A percentile compares a stretch with the other conserved stretches of the same genome.
These are phyloP conservation scores for Jaculus jaculus DNA, from an alignment of 2,113 vertebrate genomes.

Conservation along the genomic window DNA sequence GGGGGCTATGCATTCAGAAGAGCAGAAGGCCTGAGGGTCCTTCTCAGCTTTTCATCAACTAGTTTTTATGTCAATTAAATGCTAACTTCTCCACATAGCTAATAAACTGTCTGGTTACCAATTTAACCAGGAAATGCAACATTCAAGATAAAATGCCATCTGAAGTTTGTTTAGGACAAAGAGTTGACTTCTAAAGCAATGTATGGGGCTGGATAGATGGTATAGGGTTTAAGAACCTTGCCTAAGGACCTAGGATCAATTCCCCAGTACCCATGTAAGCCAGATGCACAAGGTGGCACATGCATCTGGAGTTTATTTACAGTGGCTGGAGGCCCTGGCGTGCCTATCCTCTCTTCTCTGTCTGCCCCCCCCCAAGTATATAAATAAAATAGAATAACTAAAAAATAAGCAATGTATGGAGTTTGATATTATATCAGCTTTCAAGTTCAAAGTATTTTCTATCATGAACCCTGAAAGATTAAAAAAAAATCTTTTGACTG, in stretches of 20 bases:
- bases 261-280: too few species aligned
- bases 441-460: neutral
- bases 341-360: too few species aligned
- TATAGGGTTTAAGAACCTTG: too few species aligned
- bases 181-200: neutral
- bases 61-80: neutral
- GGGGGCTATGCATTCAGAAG: neutral
- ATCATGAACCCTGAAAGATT: neutral
- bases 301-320: too few species aligned
- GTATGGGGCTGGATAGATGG: neutral
- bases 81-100: neutral
- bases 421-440: neutral
- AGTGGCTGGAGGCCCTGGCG: too few species aligned
- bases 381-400: too few species aligned
- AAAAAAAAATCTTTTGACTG: neutral
- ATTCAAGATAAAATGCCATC: neutral
- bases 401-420: neutral
- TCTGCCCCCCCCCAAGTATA: too few species aligned
- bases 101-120: neutral
- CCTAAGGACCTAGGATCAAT: too few species aligned
- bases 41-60: neutral
- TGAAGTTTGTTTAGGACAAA: neutral
- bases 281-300: too few species aligned
- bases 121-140: neutral
- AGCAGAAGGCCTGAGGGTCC: neutral